Evolutionary conservation across 2,797 vertebrate genomes (phyloP).

Genomic region (Diplodus sargus): DNA sequence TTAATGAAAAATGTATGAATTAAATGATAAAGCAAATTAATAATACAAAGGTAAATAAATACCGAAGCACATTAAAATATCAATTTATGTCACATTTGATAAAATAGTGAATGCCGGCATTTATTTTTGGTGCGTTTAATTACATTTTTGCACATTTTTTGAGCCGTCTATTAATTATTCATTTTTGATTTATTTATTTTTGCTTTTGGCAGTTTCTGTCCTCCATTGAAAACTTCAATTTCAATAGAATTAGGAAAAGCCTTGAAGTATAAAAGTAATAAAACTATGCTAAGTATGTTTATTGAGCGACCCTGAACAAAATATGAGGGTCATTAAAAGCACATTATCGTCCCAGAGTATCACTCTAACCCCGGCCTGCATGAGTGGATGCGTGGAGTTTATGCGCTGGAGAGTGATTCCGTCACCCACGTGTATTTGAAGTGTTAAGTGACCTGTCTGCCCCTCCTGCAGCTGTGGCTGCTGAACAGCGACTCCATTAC

Average conservation of each 20-base stretch:
- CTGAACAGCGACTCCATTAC: constrained; percentile 94
- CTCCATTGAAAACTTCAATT: background rate
- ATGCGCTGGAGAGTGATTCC: background rate
- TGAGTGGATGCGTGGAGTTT: background rate
- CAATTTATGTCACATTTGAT: too few species aligned
- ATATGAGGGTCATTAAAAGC: constrained; percentile 6
- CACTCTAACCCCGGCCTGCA: background rate
- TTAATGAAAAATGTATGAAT: too few species aligned
- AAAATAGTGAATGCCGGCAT: too few species aligned
- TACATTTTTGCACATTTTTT: too few species aligned
- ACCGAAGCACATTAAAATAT: too few species aligned
- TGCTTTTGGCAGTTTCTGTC: too few species aligned
- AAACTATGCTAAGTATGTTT: background rate
- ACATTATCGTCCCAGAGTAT: background rate
- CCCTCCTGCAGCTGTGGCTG: constrained; percentile 90
- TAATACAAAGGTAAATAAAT: too few species aligned
- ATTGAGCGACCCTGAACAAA: background rate
- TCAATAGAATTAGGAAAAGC: background rate
- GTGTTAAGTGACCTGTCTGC: constrained; percentile 56
- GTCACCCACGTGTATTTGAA: background rate
- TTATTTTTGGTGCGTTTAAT: too few species aligned
- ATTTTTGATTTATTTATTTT: too few species aligned
- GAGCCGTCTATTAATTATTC: too few species aligned
- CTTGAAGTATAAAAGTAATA: background rate
- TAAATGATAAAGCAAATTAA: too few species aligned